Percentiles rank a stretch among this genome's conserved stretches.
These are phyloP conservation scores for Serinus canaria DNA, from an alignment of 2,113 vertebrate genomes.

Conservation along the genomic window DNA sequence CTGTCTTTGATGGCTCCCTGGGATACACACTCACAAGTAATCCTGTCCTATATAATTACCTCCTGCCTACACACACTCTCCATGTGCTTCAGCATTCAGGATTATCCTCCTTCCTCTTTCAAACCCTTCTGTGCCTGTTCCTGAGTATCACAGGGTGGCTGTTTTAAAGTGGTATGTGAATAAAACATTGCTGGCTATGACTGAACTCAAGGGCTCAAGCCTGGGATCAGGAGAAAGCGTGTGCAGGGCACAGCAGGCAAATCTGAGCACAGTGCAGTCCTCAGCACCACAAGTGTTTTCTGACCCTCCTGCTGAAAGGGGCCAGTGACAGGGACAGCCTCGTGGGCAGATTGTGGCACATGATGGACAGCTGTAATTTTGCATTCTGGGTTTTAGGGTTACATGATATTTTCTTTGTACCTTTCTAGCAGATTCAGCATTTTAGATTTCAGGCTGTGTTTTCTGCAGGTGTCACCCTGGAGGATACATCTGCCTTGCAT, in stretches of 20 bases:
- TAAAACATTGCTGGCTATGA: conserved; percentile 4
- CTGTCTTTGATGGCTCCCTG: neutral
- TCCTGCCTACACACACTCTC: conserved; percentile 19
- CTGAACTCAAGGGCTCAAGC: neutral
- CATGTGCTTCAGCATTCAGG: neutral
- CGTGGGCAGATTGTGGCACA: accelerated
- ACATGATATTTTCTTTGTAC: neutral
- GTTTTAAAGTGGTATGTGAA: conserved; percentile 6
- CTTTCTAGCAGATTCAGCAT: neutral
- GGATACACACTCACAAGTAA: neutral
- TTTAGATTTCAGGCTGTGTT: neutral
- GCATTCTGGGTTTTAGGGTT: neutral
- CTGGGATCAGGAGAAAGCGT: neutral
- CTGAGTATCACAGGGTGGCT: neutral
- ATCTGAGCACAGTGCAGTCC: neutral
- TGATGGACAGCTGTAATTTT: neutral
- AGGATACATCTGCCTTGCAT: neutral
- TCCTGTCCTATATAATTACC: conserved; percentile 19
- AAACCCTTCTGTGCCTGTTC: neutral
- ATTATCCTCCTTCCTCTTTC: neutral
- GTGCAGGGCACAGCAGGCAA: neutral
- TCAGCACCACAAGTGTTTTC: neutral
- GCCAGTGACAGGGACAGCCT: neutral
- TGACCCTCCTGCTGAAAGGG: neutral
- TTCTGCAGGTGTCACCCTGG: neutral